Base-by-base conservation (phyloP, 2,113 vertebrate genomes). In the Gorsachius goisagi region DNA sequence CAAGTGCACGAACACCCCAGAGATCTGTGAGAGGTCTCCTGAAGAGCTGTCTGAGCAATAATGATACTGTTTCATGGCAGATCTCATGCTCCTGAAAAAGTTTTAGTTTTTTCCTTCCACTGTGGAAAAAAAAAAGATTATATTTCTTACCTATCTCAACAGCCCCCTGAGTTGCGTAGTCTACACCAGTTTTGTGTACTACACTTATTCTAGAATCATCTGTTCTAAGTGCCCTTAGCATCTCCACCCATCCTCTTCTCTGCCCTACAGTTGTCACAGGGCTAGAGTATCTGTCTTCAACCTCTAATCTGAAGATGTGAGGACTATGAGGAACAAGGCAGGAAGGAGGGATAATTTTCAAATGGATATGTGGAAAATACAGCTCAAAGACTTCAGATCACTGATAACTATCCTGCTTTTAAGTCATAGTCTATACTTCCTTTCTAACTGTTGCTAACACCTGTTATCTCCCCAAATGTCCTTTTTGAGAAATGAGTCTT, bases 51-150 rank as follows among this genome's bases (percentile, higher is more conserved):
- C 26, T 35, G 19, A 24, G 6, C 35, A 35, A 12, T 10, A 73
- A 32, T 1, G 8, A 23, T 27, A 12, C 18, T 3, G 11, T 55
- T 93, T 82, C 27, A 27, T 53, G 73, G 13, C 18, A 59, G 35
- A 47, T 75, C 13, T 75, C 7, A 41, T 17, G 18, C 15, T 90
- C n/a, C 26, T 67, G 11, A 59, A 77, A 89, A 59, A 11, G 12
- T 59, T 79, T 53, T 49, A 15, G 4, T 18, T n/a, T 67, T 76
- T 77, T 12, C 5, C 2, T 79, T 72, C 26, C 39, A n/a, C 6
- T 24, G 4, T 14, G 5, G 1, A 28, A 26, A 35, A 12, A 35
- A 10, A 12, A 19, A 35, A 35, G 0, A 12, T 26, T 0, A 21
- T 41, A 62, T 56, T 90, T 5, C 6, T 80, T 66, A 37, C 19